Evolutionary conservation across 2,888 invertebrate species (phyloP).

Genomic region (Volucella inflata): DNA sequence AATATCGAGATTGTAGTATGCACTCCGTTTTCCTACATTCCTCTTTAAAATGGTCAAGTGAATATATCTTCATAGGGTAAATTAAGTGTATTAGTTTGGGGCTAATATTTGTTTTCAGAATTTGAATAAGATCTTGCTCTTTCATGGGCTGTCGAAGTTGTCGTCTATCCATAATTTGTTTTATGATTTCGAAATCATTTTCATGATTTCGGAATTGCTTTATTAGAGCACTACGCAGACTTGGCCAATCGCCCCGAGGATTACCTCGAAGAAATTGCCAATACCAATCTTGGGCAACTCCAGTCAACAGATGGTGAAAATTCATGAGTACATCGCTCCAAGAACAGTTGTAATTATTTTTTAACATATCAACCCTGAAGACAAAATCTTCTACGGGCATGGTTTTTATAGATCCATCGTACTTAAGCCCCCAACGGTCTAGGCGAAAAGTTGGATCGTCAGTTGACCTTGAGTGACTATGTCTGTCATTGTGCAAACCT

Average conservation of each 20-base stretch:
- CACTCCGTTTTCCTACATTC: neutral
- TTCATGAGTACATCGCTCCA: conserved; percentile 46
- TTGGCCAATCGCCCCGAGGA: conserved; percentile 22
- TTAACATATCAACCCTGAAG: conserved; percentile 47
- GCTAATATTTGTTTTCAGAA: conserved; percentile 28
- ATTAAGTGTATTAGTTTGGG: conserved; percentile 1
- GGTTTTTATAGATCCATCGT: conserved; percentile 16
- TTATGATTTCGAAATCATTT: conserved; percentile 45
- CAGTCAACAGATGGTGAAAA: conserved; percentile 46
- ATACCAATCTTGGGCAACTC: conserved; percentile 57
- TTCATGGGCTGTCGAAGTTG: conserved; percentile 27
- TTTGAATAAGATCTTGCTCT: conserved; percentile 37
- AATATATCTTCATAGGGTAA: too few relatives aligned
- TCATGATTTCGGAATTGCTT: conserved; percentile 38
- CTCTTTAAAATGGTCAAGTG: neutral
- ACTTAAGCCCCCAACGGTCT: conserved; percentile 17
- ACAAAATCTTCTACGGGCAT: conserved; percentile 58
- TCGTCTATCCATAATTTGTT: conserved; percentile 57
- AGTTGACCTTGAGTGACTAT: neutral
- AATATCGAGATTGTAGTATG: too few relatives aligned
- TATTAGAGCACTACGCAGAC: conserved; percentile 22
- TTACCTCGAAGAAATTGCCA: conserved; percentile 42
- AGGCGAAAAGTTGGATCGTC: neutral
- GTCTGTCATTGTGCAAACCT: too few relatives aligned
- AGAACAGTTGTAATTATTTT: conserved; percentile 22